A percentile compares a stretch with the other conserved stretches of the same genome.
phyloP scores from a whole-genome alignment of 2,888 invertebrate species.

The Caenorhabditis zanzibari region DNA sequence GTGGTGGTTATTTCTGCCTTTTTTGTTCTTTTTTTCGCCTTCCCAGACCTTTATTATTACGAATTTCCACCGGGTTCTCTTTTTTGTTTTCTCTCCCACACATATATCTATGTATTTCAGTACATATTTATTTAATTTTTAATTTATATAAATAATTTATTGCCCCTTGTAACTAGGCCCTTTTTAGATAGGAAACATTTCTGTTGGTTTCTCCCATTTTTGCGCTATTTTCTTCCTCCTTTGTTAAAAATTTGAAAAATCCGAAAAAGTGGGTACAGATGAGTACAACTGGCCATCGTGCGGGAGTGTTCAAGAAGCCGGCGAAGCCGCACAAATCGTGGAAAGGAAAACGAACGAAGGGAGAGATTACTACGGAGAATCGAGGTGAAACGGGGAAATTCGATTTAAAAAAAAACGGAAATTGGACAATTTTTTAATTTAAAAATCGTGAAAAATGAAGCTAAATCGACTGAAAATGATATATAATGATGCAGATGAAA shows the following conservation, averaged over 20 bases:
- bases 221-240: neutral
- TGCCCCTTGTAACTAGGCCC: neutral
- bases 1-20: slow-evolving; percentile 33
- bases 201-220: slow-evolving; percentile 40
- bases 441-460: neutral
- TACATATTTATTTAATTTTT: slow-evolving; percentile 59
- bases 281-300: slow-evolving; percentile 87
- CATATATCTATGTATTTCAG: slow-evolving; percentile 43
- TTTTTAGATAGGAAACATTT: too few relatives aligned
- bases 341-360: slow-evolving; percentile 91
- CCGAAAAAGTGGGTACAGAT: slow-evolving; percentile 23
- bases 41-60: neutral
- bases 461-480: neutral
- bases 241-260: neutral
- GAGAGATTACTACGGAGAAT: slow-evolving; percentile 85
- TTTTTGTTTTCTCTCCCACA: slow-evolving; percentile 8
- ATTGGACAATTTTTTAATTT: neutral
- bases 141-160: slow-evolving; percentile 59
- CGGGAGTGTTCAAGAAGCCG: slow-evolving; percentile 93
- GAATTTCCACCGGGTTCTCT: slow-evolving; percentile 49
- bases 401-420: neutral
- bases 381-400: slow-evolving; percentile 56
- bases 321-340: slow-evolving; percentile 96
- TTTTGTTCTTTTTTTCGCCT: slow-evolving; percentile 13
- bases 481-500: too few relatives aligned